Evolutionary conservation across 2,797 vertebrate genomes (phyloP).

Genomic region (Amniataba percoides): DNA sequence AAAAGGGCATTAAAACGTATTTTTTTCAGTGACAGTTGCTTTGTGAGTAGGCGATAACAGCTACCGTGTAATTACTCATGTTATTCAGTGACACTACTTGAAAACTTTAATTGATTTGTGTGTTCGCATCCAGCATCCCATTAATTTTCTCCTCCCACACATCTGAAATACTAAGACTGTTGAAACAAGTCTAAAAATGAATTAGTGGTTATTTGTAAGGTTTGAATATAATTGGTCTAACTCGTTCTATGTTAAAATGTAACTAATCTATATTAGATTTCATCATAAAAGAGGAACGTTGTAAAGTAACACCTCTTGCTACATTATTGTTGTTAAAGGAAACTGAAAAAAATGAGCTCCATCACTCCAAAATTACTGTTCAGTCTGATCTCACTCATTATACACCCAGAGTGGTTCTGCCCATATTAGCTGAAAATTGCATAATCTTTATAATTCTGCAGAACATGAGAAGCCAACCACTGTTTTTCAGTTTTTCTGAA

Average conservation of each 20-base stretch:
- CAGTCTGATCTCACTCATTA: constrained; percentile 6
- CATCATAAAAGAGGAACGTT: not conserved
- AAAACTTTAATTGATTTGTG: constrained; percentile 34
- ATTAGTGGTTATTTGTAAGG: not conserved
- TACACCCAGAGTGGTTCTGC: constrained; percentile 5
- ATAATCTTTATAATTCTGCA: constrained; percentile 7
- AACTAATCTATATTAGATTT: no score
- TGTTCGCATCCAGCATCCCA: constrained; percentile 29
- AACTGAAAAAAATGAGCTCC: constrained; percentile 1
- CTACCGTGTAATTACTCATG: constrained; percentile 22
- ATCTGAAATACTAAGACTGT: not conserved
- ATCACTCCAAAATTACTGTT: not conserved
- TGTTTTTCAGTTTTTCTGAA: constrained; percentile 33
- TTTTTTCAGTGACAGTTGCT: constrained; percentile 8
- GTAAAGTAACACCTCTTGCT: not conserved
- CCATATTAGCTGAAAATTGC: not conserved
- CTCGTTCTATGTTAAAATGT: no score
- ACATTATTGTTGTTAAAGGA: not conserved
- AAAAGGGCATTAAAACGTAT: not conserved
- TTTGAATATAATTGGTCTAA: not conserved
- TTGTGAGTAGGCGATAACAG: constrained; percentile 40
- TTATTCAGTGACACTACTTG: constrained; percentile 36
- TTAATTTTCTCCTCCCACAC: constrained; percentile 24
- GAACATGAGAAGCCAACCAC: constrained; percentile 14
- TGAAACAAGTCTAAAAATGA: constrained; percentile 7